Evolutionary conservation across 1,140 invertebrate genomes (phyloP).

Genomic region (Ladona fulva): DNA sequence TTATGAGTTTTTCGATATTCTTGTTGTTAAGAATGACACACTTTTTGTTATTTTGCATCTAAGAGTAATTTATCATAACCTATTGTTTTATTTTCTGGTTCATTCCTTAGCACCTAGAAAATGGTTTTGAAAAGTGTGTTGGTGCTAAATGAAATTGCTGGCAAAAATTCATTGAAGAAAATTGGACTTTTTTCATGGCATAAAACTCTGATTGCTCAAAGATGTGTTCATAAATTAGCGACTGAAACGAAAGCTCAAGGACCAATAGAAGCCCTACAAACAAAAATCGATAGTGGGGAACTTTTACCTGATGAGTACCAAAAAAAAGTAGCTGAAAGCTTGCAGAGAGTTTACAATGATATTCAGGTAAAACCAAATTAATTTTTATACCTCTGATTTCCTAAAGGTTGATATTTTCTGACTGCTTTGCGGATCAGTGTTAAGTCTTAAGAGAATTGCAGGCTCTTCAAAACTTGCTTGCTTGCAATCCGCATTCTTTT

Average conservation of each 20-base stretch:
- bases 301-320: constrained; percentile 61
- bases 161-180: neutral
- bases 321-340: constrained; percentile 49
- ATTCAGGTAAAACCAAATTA: constrained; percentile 33
- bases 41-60: no score
- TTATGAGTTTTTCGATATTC: no score
- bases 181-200: neutral
- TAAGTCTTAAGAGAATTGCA: no score
- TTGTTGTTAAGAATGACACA: no score
- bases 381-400: no score
- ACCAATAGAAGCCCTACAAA: constrained; percentile 42
- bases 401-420: no score
- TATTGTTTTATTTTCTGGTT: no score
- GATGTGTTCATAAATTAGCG: constrained; percentile 6
- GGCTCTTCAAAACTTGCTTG: no score
- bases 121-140: neutral
- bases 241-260: neutral
- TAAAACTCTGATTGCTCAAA: neutral
- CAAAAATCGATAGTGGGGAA: constrained; percentile 51
- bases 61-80: no score
- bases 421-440: no score
- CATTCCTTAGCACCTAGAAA: neutral
- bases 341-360: constrained; percentile 60
- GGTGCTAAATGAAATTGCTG: neutral
- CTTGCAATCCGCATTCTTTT: no score